Base-by-base conservation (phyloP, 2,797 vertebrate genomes). In the Rhinichthys osculus region DNA sequence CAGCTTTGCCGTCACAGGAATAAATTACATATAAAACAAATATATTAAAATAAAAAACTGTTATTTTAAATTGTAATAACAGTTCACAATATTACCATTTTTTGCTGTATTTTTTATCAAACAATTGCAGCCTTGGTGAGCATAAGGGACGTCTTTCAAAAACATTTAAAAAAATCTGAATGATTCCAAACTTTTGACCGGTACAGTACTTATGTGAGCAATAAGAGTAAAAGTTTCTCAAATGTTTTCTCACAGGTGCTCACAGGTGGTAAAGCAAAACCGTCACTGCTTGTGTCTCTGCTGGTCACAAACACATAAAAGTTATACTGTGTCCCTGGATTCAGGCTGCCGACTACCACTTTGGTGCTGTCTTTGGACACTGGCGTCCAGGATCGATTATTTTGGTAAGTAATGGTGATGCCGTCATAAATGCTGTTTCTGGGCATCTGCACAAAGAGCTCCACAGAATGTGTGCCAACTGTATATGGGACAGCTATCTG, bases 231-330 rank as follows among this genome's bases (percentile, higher is more conserved):
- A 44, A 21, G 16, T 44, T 82, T n/a, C 30, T 67, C 47, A 57
- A 52, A 54, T 30, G 35, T 30, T 38, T 40, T 95, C 96, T 97
- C 90, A 97, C 96, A 94, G 80, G 95, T 97, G 95, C 93, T 96
- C 86, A 97, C 78, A 71, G 90, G 87, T 44, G 81, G 86, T 54
- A 96, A 72, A 82, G 27, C 67, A 90, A 94, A 96, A 14, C 88
- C 89, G 3, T 94, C 92, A 87, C 96, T 97, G 71, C 92, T 90
- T 91, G 92, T 93, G 50, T 91, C 89, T 62, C 88, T 87, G 88
- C 96, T 97, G 86, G 94, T 95, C 89, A 95, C 95, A 81, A 88
- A 94, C 82, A 97, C 84, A 2, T 50, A 88, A 74, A 98, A 94
- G 86, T 95, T 90, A 87, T 96, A 96, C 87, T 94, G 91, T 71